Percentiles rank a stretch among this genome's conserved stretches.
Conservation (phyloP, 2,113 vertebrate genomes). For the Leptodactylus fuscus region DNA sequence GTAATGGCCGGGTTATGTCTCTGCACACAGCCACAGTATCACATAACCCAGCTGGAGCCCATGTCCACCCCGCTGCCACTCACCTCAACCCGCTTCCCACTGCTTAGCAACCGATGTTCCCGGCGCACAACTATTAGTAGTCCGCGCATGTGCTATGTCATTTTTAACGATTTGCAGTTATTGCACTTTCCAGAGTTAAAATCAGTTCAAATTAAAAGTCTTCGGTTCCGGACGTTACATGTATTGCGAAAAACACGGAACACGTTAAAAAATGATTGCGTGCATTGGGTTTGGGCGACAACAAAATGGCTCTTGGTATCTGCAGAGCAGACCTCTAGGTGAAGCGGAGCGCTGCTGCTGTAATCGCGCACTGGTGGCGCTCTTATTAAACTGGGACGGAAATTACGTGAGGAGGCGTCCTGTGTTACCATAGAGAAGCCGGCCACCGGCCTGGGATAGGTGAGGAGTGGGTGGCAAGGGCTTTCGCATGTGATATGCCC, state of each 20-base stretch:
- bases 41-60: no score
- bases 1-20: no score
- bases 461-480: not conserved
- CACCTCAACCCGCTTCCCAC: not conserved
- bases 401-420: not conserved
- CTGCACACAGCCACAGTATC: no score
- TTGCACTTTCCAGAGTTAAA: not conserved
- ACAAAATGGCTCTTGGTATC: not conserved
- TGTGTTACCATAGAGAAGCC: constrained; percentile 29
- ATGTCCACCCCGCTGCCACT: not conserved
- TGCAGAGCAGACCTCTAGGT: not conserved
- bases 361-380: not conserved
- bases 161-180: no score
- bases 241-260: not conserved
- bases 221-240: not conserved
- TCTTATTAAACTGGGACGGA: not conserved
- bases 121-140: not conserved
- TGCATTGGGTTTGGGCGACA: not conserved
- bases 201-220: not conserved
- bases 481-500: no score
- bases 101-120: constrained; percentile 36
- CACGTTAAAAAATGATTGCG: no score
- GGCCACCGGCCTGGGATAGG: not conserved
- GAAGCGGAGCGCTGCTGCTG: not conserved
- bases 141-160: not conserved